Conservation (phyloP, 2,113 vertebrate species). For the Anguilla japonica region DNA sequence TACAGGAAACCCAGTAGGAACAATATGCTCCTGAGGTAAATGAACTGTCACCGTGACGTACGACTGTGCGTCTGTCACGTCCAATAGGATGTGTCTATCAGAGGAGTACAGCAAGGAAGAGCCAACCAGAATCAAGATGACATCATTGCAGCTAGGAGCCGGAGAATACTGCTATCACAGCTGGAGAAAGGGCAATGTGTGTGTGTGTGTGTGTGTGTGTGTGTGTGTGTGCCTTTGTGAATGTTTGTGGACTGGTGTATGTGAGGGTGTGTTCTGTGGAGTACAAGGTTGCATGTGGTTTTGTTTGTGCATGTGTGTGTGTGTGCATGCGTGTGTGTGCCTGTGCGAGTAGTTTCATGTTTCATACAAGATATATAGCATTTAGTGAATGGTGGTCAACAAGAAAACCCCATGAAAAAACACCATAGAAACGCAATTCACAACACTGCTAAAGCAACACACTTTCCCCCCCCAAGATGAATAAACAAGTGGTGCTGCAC, state of each 20-base stretch:
- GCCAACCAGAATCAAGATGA: not conserved
- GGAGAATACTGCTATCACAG: not conserved
- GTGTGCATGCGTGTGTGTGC: not conserved
- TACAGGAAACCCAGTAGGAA: not conserved
- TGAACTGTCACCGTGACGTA: not conserved
- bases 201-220: conserved; percentile 19
- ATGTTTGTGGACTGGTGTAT: not conserved
- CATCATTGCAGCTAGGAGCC: not conserved
- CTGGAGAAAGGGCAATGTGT: not conserved
- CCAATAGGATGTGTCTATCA: not conserved
- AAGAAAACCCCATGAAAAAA: too few species aligned
- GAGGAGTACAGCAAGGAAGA: not conserved
- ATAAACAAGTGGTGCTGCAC: not conserved
- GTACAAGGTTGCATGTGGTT: not conserved
- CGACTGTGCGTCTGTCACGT: not conserved
- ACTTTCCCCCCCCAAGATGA: not conserved
- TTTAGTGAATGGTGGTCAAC: too few species aligned
- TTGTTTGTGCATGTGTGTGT: not conserved
- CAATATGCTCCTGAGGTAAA: not conserved
- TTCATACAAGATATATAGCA: too few species aligned
- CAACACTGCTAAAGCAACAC: too few species aligned
- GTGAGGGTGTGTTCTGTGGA: not conserved
- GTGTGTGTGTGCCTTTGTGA: not conserved
- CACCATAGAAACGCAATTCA: too few species aligned
- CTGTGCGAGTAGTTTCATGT: too few species aligned